Conservation (phyloP, 2,113 vertebrate genomes). For the Toxostoma redivivum region DNA sequence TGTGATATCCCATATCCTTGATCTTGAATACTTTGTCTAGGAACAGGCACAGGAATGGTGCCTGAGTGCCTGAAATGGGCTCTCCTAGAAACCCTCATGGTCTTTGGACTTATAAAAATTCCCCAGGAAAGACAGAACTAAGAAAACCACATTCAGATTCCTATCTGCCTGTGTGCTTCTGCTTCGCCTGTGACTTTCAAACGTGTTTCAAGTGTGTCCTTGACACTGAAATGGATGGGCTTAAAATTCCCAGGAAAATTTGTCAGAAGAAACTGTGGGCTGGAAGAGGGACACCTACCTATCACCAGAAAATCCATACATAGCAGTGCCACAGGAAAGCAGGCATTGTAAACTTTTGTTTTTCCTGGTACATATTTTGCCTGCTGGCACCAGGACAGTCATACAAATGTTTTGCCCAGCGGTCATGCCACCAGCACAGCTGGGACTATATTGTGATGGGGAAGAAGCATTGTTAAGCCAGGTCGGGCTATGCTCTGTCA, state of each 20-base stretch:
- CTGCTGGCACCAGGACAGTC: background rate
- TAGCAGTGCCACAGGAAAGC: too few species aligned
- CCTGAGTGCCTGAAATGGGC: background rate
- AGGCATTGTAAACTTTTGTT: background rate
- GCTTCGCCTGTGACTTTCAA: background rate
- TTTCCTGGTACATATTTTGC: background rate
- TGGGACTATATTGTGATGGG: background rate
- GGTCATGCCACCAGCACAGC: background rate
- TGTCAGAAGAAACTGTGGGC: background rate
- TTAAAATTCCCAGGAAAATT: background rate
- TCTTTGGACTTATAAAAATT: background rate
- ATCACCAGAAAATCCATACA: background rate
- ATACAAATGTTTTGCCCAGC: background rate
- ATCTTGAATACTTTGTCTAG: fast-evolving
- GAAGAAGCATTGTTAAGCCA: background rate
- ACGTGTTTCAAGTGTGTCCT: background rate
- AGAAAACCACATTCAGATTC: background rate
- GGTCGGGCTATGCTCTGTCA: fast-evolving
- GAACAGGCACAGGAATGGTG: fast-evolving
- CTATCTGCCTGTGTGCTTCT: background rate
- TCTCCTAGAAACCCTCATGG: background rate
- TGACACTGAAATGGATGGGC: background rate
- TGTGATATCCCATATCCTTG: background rate
- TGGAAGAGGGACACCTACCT: background rate
- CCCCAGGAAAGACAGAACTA: background rate